A percentile compares a stretch with the other conserved stretches of the same genome.
These are phyloP conservation scores for Corydoras maculifer DNA, from an alignment of 2,113 vertebrate genomes.

Conservation along the genomic window DNA sequence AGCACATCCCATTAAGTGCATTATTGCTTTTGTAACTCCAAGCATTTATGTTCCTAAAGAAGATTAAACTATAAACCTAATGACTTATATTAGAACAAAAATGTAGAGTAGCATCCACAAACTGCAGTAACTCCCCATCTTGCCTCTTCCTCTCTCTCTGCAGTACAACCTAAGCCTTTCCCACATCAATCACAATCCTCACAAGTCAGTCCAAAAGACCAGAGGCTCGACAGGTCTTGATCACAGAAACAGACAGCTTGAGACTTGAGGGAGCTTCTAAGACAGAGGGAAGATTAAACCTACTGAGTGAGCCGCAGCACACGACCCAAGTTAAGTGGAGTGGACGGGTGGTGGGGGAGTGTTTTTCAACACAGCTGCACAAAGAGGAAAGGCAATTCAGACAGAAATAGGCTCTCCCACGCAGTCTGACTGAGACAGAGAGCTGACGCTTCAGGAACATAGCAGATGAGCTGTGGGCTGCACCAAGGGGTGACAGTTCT, in stretches of 20 bases:
- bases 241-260: background rate
- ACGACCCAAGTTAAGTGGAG: background rate
- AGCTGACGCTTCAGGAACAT: conserved; percentile 58
- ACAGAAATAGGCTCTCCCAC: conserved; percentile 64
- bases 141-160: background rate
- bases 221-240: background rate
- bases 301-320: conserved; percentile 1
- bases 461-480: conserved; percentile 61
- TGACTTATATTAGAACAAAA: too few relatives aligned
- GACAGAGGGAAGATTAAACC: conserved; percentile 29
- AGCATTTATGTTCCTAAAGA: too few relatives aligned
- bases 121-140: too few relatives aligned
- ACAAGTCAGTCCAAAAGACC: conserved; percentile 1
- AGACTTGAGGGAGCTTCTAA: background rate
- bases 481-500: conserved; percentile 33
- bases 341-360: background rate
- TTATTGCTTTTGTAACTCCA: too few relatives aligned
- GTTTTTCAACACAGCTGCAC: conserved; percentile 10
- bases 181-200: background rate
- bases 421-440: conserved; percentile 61
- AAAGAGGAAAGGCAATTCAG: conserved; percentile 24
- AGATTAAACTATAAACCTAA: too few relatives aligned
- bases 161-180: background rate
- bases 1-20: too few relatives aligned
- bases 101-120: too few relatives aligned